phyloP scores from a whole-genome alignment of 2,113 vertebrate genomes.

The Grallaria varia region DNA sequence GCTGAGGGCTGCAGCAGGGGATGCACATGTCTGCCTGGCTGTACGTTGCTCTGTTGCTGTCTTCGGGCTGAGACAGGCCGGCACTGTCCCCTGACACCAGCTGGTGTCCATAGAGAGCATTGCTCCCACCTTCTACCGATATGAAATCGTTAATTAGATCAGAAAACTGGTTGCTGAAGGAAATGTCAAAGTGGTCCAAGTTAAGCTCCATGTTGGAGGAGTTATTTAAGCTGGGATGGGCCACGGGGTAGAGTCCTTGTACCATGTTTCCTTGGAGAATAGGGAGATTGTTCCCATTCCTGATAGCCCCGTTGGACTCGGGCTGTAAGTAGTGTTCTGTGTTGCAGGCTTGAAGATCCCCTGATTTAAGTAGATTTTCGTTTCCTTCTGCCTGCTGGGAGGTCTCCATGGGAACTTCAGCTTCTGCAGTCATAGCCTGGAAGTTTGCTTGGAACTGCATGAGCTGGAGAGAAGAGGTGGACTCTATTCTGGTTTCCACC shows the following conservation, averaged over 20 bases:
- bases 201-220: slow-evolving; percentile 95
- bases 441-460: slow-evolving; percentile 95
- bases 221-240: slow-evolving; percentile 82
- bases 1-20: slow-evolving; percentile 96
- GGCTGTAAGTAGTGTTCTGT: slow-evolving; percentile 91
- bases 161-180: slow-evolving; percentile 98
- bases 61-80: slow-evolving; percentile 83
- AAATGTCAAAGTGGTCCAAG: slow-evolving; percentile 98
- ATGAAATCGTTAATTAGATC: slow-evolving; percentile 99
- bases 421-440: slow-evolving; percentile 84
- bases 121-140: slow-evolving; percentile 89
- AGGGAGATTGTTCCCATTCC: slow-evolving; percentile 80
- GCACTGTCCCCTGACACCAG: slow-evolving; percentile 82
- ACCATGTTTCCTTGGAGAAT: slow-evolving; percentile 91
- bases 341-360: slow-evolving; percentile 88
- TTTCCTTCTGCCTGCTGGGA: slow-evolving; percentile 78
- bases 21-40: slow-evolving; percentile 91
- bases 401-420: slow-evolving; percentile 84
- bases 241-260: slow-evolving; percentile 91
- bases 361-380: slow-evolving; percentile 88
- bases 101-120: slow-evolving; percentile 91
- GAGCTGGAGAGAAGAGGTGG: slow-evolving; percentile 88
- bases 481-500: slow-evolving; percentile 80
- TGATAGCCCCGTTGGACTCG: slow-evolving; percentile 80
- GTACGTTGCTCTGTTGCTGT: slow-evolving; percentile 82